These are phyloP conservation scores for Cephonodes hylas DNA, from an alignment of 2,888 invertebrate species.

Conservation along the genomic window DNA sequence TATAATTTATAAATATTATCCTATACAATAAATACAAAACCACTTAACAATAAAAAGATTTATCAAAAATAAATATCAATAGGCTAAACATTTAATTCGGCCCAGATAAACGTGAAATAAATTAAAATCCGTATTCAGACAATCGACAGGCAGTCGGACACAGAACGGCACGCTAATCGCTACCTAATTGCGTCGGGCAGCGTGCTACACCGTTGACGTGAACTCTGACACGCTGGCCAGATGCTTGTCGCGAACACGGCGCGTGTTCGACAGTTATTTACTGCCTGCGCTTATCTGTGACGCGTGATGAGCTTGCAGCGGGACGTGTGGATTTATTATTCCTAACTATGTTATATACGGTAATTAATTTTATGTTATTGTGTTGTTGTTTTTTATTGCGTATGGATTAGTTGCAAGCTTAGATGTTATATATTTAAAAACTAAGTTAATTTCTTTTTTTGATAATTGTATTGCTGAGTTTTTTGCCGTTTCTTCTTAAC, in stretches of 20 bases:
- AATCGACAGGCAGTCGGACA: not conserved
- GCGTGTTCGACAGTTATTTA: conserved; percentile 6
- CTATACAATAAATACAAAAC: too few species aligned
- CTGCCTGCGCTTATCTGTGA: not conserved
- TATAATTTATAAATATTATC: too few species aligned
- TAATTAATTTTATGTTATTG: too few species aligned
- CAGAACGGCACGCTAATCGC: not conserved
- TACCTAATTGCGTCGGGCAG: conserved; percentile 6
- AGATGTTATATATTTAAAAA: too few species aligned
- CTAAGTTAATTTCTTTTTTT: too few species aligned
- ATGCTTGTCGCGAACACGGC: not conserved
- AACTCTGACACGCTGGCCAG: not conserved
- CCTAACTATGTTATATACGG: too few species aligned
- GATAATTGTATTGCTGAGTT: too few species aligned
- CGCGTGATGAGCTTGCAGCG: not conserved
- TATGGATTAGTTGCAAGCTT: too few species aligned
- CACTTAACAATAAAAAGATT: not conserved
- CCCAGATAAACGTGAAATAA: not conserved
- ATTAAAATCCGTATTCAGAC: too few species aligned
- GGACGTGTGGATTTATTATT: not conserved
- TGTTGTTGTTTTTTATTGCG: too few species aligned
- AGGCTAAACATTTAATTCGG: not conserved
- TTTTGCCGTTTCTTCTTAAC: too few species aligned
- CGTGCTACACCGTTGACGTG: not conserved
- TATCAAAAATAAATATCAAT: not conserved